These are phyloP conservation scores for Phalacrocorax carbo DNA, from an alignment of 2,113 vertebrate genomes.

Conservation along the genomic window DNA sequence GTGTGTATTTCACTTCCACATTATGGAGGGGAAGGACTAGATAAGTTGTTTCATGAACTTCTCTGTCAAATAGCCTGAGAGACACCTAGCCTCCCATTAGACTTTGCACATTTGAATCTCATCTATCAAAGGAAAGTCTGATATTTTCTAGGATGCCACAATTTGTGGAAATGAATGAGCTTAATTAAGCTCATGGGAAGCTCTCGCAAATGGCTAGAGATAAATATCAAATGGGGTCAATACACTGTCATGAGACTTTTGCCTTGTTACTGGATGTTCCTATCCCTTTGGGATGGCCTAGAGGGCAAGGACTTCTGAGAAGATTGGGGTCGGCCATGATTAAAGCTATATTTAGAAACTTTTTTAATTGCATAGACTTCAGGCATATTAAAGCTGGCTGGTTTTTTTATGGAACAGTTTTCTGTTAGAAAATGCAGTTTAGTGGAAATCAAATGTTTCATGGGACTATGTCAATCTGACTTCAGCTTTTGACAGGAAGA, in stretches of 20 bases:
- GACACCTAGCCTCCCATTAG: constrained; percentile 52
- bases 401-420: constrained; percentile 23
- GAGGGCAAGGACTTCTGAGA: constrained; percentile 61
- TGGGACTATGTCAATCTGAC: constrained; percentile 21
- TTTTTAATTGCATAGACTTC: constrained; percentile 69
- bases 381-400: constrained; percentile 51
- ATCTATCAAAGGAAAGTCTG: constrained; percentile 56
- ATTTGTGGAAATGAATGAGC: constrained; percentile 61
- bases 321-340: constrained; percentile 64
- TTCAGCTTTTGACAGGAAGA: constrained; percentile 8
- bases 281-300: constrained; percentile 65
- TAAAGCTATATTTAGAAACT: constrained; percentile 70
- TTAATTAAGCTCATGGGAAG: constrained; percentile 69
- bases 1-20: background rate
- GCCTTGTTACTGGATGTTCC: constrained; percentile 66
- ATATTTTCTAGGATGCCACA: constrained; percentile 56
- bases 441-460: constrained; percentile 38
- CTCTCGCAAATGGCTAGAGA: constrained; percentile 55
- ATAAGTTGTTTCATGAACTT: background rate
- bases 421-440: constrained; percentile 25
- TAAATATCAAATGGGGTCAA: constrained; percentile 67
- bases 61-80: constrained; percentile 52
- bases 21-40: background rate
- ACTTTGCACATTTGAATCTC: constrained; percentile 47
- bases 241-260: constrained; percentile 69